Evolutionary conservation across 2,113 vertebrate species (phyloP).

Genomic region (Perccottus glenii): DNA sequence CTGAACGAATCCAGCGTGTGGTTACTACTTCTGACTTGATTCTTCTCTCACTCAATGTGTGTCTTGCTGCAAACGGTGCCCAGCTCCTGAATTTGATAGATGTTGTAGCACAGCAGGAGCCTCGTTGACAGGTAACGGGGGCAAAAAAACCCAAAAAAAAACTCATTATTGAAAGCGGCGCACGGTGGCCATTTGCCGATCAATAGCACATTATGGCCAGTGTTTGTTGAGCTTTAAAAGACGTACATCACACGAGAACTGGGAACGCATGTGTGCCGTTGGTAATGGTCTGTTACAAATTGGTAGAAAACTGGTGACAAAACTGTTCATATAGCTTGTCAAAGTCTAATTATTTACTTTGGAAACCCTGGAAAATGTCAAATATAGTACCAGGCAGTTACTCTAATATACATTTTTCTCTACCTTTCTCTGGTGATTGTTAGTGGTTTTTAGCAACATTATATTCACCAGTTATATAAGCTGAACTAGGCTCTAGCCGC

Average conservation of each 20-base stretch:
- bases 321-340: too few species aligned
- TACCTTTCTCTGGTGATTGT: too few species aligned
- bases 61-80: constrained; percentile 10
- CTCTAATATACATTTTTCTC: too few species aligned
- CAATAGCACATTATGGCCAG: constrained; percentile 36
- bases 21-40: constrained; percentile 16
- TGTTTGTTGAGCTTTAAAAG: constrained; percentile 19
- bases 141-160: too few species aligned
- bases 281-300: too few species aligned
- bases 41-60: constrained; percentile 40
- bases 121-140: constrained; percentile 27
- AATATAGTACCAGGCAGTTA: too few species aligned
- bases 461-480: too few species aligned
- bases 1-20: constrained; percentile 15
- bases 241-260: constrained; percentile 1
- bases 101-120: constrained; percentile 21
- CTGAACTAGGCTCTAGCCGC: too few species aligned
- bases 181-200: constrained; percentile 9
- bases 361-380: too few species aligned
- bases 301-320: too few species aligned
- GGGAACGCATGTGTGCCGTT: neutral
- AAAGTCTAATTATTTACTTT: too few species aligned
- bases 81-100: constrained; percentile 26
- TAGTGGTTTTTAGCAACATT: too few species aligned
- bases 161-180: constrained; percentile 5